These are phyloP conservation scores for Hemibagrus wyckioides DNA, from an alignment of 2,113 vertebrate genomes.

Conservation along the genomic window DNA sequence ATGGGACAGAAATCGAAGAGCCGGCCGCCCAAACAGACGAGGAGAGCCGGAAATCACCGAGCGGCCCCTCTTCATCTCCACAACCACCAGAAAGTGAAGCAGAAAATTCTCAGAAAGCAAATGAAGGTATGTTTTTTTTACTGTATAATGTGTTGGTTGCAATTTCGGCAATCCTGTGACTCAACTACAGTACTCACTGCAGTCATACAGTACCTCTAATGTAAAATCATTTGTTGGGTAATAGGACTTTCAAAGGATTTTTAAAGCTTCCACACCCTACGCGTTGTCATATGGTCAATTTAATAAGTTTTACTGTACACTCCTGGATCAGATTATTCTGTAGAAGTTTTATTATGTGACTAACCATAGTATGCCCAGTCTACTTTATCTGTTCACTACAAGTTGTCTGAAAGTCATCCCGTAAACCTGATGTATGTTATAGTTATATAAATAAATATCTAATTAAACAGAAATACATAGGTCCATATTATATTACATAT, in stretches of 20 bases:
- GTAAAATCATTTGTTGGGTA: background rate
- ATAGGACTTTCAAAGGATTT: background rate
- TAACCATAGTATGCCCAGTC: slow-evolving; percentile 10
- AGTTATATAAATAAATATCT: too few relatives aligned
- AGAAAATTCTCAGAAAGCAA: slow-evolving; percentile 83
- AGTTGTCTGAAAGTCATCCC: background rate
- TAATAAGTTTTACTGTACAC: slow-evolving; percentile 22
- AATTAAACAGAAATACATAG: slow-evolving; percentile 1
- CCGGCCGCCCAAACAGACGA: slow-evolving; percentile 79
- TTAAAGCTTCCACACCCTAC: background rate
- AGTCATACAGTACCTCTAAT: background rate
- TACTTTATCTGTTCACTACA: background rate
- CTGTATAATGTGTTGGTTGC: too few relatives aligned
- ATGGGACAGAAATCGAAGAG: slow-evolving; percentile 81
- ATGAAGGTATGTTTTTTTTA: slow-evolving; percentile 81
- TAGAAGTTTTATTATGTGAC: slow-evolving; percentile 32
- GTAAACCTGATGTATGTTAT: background rate
- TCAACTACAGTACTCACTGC: background rate
- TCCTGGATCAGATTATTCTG: background rate
- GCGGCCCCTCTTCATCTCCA: slow-evolving; percentile 88
- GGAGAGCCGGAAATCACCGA: slow-evolving; percentile 86
- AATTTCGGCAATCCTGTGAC: background rate
- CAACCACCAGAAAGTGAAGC: slow-evolving; percentile 84
- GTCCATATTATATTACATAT: background rate
- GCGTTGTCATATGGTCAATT: background rate